These are phyloP conservation scores for Microdon myrmicae DNA, from an alignment of 2,888 invertebrate genomes.

Conservation along the genomic window DNA sequence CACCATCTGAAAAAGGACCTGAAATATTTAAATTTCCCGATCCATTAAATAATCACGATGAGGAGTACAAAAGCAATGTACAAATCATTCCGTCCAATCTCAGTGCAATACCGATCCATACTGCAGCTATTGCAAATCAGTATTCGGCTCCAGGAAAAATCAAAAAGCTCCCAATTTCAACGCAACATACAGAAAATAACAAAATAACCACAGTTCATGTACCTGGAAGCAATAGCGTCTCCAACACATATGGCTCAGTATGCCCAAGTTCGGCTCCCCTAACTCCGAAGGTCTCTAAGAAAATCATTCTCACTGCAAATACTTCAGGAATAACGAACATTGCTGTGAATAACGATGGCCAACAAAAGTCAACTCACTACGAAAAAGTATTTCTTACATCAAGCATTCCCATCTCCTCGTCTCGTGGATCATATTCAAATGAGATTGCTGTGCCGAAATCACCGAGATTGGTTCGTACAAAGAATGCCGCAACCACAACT, in stretches of 20 bases:
- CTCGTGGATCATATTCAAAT: constrained; percentile 10
- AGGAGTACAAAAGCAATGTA: constrained; percentile 65
- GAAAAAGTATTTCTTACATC: constrained; percentile 65
- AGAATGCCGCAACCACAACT: constrained; percentile 30
- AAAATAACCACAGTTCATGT: constrained; percentile 64
- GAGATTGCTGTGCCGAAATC: constrained; percentile 20
- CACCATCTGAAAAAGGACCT: constrained; percentile 57
- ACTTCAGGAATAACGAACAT: constrained; percentile 64
- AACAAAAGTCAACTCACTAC: constrained; percentile 56
- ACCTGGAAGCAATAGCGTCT: constrained; percentile 48
- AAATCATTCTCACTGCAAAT: constrained; percentile 63
- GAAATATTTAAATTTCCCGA: constrained; percentile 65
- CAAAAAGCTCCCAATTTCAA: constrained; percentile 46
- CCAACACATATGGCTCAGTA: constrained; percentile 44
- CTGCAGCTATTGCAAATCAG: constrained; percentile 56
- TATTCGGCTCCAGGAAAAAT: constrained; percentile 61
- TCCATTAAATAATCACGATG: constrained; percentile 53
- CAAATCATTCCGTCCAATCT: constrained; percentile 67
- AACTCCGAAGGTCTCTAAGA: constrained; percentile 61
- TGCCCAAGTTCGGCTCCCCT: constrained; percentile 48
- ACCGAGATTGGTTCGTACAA: constrained; percentile 34
- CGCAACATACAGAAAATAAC: constrained; percentile 53
- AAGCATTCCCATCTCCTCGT: constrained; percentile 55
- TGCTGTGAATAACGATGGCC: constrained; percentile 59
- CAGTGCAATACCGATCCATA: constrained; percentile 63